Percentiles rank a stretch among this genome's conserved stretches.
Evolutionary conservation across 2,113 vertebrate species (phyloP).

Genomic region (Odobenus rosmarus): DNA sequence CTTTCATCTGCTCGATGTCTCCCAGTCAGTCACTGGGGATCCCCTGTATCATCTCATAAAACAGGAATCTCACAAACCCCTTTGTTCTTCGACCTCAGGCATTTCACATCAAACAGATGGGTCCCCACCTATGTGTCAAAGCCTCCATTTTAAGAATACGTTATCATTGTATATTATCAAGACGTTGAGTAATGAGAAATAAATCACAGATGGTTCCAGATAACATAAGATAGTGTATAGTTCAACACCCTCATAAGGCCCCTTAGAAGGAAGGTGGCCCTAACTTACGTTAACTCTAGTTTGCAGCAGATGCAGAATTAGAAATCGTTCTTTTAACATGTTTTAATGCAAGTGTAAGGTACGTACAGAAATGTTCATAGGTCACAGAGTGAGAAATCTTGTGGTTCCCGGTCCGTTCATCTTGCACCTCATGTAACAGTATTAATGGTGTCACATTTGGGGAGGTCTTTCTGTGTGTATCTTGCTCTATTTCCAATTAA

Average conservation of each 20-base stretch:
- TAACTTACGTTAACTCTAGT: neutral
- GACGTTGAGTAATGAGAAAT: neutral
- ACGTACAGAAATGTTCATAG: neutral
- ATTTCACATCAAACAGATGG: neutral
- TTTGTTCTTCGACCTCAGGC: constrained; percentile 1
- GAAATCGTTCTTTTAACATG: neutral
- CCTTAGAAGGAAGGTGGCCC: neutral
- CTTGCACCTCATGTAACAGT: neutral
- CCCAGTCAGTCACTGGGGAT: neutral
- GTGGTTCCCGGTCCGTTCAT: neutral
- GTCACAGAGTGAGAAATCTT: neutral
- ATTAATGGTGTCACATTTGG: neutral
- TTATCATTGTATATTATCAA: neutral
- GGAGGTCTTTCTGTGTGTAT: neutral
- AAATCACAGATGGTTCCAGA: neutral
- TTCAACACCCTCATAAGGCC: neutral
- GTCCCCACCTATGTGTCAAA: neutral
- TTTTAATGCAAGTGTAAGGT: neutral
- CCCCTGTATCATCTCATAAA: neutral
- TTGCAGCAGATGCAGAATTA: neutral
- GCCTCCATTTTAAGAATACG: neutral
- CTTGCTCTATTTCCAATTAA: neutral
- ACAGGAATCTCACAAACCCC: neutral
- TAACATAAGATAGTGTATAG: neutral
- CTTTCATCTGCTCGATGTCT: neutral